A percentile compares a stretch with the other conserved stretches of the same genome.
phyloP scores from a whole-genome alignment of 1,140 invertebrate genomes.

The Rhizoglyphus robini region DNA sequence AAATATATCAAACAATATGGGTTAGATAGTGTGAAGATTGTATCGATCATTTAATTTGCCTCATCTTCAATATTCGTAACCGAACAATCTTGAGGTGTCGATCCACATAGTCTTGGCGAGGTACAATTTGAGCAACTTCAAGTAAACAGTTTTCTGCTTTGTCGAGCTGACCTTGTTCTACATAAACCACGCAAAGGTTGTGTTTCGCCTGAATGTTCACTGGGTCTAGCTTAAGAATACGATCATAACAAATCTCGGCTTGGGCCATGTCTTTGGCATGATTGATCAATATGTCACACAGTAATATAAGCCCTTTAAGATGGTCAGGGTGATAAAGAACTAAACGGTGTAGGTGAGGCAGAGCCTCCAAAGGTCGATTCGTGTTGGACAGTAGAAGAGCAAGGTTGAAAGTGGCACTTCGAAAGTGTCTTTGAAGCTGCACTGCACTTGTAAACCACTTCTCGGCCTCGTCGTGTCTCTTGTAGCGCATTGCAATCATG shows the following conservation, averaged over 20 bases:
- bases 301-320: conserved; percentile 78
- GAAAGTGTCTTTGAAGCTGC: conserved; percentile 52
- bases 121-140: conserved; percentile 59
- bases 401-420: conserved; percentile 85
- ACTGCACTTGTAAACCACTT: conserved; percentile 73
- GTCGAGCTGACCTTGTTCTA: conserved; percentile 69
- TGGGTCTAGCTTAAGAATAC: conserved; percentile 70
- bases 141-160: conserved; percentile 68
- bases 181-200: conserved; percentile 88
- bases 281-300: conserved; percentile 94
- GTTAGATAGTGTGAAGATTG: not conserved
- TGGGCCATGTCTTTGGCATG: conserved; percentile 83
- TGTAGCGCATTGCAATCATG: conserved; percentile 91
- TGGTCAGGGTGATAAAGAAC: conserved; percentile 83
- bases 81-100: conserved; percentile 72
- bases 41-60: not conserved
- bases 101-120: conserved; percentile 74
- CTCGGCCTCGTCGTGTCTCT: conserved; percentile 69
- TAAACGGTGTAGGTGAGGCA: conserved; percentile 78
- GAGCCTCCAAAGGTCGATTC: conserved; percentile 71
- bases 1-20: too few relatives aligned
- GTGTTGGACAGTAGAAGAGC: conserved; percentile 76
- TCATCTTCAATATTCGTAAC: conserved; percentile 37
- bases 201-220: conserved; percentile 85
- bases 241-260: conserved; percentile 78